These are phyloP conservation scores for Portevinia maculata DNA, from an alignment of 2,888 invertebrate species.

Conservation along the genomic window DNA sequence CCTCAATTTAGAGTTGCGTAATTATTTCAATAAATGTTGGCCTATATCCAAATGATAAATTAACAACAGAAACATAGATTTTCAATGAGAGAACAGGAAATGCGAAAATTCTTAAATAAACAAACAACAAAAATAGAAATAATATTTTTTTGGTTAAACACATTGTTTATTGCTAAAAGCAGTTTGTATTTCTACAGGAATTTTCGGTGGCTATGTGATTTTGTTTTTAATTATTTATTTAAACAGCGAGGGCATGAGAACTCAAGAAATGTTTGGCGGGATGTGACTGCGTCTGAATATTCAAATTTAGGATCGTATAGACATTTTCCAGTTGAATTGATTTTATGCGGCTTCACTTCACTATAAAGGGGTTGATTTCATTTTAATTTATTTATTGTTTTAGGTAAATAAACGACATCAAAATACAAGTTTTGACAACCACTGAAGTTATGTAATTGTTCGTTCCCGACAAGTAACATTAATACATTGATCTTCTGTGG, in stretches of 20 bases:
- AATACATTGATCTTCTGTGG: too few relatives aligned
- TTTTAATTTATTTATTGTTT: too few relatives aligned
- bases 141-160: slow-evolving; percentile 27
- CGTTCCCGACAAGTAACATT: too few relatives aligned
- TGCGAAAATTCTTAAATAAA: slow-evolving; percentile 42
- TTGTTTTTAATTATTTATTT: neutral
- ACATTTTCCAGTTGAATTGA: too few relatives aligned
- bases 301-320: too few relatives aligned
- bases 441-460: too few relatives aligned
- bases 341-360: too few relatives aligned
- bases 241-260: neutral
- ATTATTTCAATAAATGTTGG: slow-evolving; percentile 74
- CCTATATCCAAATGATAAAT: slow-evolving; percentile 73
- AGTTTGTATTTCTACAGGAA: slow-evolving; percentile 11
- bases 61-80: slow-evolving; percentile 62
- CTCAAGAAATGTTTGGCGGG: neutral
- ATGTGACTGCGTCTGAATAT: too few relatives aligned
- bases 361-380: too few relatives aligned
- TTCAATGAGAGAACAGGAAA: slow-evolving; percentile 75
- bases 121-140: slow-evolving; percentile 61
- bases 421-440: too few relatives aligned
- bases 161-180: slow-evolving; percentile 20
- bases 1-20: slow-evolving; percentile 46
- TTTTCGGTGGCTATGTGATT: neutral
- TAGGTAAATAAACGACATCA: too few relatives aligned